A percentile compares a stretch with the other conserved stretches of the same genome.
Conservation (phyloP, 1,140 invertebrate species). For the Pseudomyrmex cubaensis region DNA sequence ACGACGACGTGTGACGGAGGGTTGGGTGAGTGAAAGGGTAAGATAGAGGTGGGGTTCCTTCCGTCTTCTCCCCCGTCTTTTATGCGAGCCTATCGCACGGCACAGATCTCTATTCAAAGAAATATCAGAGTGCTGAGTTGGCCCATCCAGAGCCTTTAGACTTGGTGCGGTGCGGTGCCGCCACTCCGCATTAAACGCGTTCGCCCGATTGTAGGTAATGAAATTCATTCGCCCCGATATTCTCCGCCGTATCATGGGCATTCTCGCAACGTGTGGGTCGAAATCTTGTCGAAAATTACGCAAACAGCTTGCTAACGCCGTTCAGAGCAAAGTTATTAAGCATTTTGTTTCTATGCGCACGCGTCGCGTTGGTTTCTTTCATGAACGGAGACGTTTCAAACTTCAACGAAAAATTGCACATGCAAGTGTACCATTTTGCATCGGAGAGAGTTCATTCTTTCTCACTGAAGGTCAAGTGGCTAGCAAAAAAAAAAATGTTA, state of each 20-base stretch:
- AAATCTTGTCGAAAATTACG: conserved; percentile 27
- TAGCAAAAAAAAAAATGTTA: too few relatives aligned
- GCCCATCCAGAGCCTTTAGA: conserved; percentile 66
- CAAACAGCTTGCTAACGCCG: too few relatives aligned
- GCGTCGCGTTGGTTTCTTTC: too few relatives aligned
- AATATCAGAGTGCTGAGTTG: conserved; percentile 80
- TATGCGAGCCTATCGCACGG: conserved; percentile 71
- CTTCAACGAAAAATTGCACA: too few relatives aligned
- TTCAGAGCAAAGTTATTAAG: neutral
- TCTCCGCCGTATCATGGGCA: conserved; percentile 54
- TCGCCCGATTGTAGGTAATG: conserved; percentile 55
- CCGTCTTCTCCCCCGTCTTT: conserved; percentile 61
- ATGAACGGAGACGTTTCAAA: too few relatives aligned
- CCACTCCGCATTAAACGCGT: conserved; percentile 66
- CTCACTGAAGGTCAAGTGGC: too few relatives aligned
- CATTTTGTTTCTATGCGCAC: neutral
- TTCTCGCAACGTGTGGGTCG: neutral
- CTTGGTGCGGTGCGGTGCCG: conserved; percentile 25
- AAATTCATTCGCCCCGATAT: conserved; percentile 71
- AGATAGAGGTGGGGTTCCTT: conserved; percentile 67
- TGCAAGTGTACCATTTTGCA: too few relatives aligned
- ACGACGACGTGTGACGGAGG: conserved; percentile 15
- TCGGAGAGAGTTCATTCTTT: too few relatives aligned
- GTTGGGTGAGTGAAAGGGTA: conserved; percentile 43
- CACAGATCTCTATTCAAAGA: conserved; percentile 81